These are phyloP conservation scores for Calcarius lapponicus DNA, from an alignment of 2,797 vertebrate species.

Conservation along the genomic window DNA sequence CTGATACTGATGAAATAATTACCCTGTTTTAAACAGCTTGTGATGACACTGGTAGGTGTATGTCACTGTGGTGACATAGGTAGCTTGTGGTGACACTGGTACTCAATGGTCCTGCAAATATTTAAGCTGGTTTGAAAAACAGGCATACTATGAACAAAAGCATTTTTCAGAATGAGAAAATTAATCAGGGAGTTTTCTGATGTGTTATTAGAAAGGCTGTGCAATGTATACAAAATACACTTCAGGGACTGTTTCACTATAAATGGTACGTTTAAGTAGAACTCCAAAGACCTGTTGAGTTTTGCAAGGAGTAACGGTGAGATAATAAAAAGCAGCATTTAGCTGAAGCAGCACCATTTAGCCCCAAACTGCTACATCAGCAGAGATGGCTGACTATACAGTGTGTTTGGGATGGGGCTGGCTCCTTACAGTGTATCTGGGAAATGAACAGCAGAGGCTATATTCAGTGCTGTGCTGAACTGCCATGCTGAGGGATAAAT, in stretches of 20 bases:
- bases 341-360: neutral
- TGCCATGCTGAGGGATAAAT: fast-evolving
- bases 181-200: neutral
- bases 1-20: neutral
- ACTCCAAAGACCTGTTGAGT: neutral
- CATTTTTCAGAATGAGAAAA: neutral
- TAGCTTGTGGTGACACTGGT: too few species aligned
- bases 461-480: neutral
- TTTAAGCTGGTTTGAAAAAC: neutral
- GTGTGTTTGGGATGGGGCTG: fast-evolving
- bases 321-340: neutral
- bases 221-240: neutral
- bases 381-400: neutral
- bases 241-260: neutral
- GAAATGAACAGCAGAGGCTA: neutral
- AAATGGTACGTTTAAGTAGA: neutral
- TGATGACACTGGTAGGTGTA: too few species aligned
- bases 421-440: neutral
- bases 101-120: neutral
- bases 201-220: neutral
- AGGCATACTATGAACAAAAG: neutral
- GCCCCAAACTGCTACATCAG: neutral
- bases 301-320: neutral
- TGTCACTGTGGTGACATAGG: too few species aligned
- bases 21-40: neutral